Evolutionary conservation across 2,888 invertebrate genomes (phyloP), one percentile per base, ranked within the genome.

Genomic region (Stenotaenia linearis): DNA sequence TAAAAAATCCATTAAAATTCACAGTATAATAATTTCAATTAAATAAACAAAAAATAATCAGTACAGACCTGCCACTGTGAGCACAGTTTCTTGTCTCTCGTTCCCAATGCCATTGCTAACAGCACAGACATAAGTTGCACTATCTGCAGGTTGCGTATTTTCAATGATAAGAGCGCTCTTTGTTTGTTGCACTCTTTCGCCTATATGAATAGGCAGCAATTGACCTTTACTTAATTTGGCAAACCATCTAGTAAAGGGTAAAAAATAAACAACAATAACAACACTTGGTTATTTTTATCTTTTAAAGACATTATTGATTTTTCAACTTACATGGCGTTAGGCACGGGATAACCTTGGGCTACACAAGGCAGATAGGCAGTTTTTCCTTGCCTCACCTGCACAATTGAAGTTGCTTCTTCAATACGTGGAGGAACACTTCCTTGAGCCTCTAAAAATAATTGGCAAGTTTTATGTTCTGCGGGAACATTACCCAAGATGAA

Each of bases 161-260:
- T 93, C 91, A 83, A 97, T 96, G 83, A 97, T 95, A 83, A 97
- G 89, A 81, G 97, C 97, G 80, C 97, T 97, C 81, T 96, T 96
- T 18, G 95, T 94, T 89, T 96, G 96, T 84, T 94, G 93, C 18
- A 96, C 93, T 23, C 79, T 69, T 45, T 79, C 79, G 4, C 79
- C 79, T 23, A 79, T 79, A 25, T 79, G 79, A 75, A 79, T 79
- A 28, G 79, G 79, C 23, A 79, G 45, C 25, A 79, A 40, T 75
- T 79, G 79, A 6, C 79, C 79, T 75, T 79, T 79, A 75, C 75
- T 79, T 28, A 79, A 75, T 37, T 79, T 79, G 21, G 79, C 79
- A 75, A 79, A 79, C 79, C 79, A 79, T 79, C 79, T 79, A 32
- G n/a, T 56, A 21, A 18, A 23, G 18, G 23, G 10, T n/a, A 56